Evolutionary conservation across 2,797 vertebrate genomes (phyloP).

Genomic region (Poecilia picta): DNA sequence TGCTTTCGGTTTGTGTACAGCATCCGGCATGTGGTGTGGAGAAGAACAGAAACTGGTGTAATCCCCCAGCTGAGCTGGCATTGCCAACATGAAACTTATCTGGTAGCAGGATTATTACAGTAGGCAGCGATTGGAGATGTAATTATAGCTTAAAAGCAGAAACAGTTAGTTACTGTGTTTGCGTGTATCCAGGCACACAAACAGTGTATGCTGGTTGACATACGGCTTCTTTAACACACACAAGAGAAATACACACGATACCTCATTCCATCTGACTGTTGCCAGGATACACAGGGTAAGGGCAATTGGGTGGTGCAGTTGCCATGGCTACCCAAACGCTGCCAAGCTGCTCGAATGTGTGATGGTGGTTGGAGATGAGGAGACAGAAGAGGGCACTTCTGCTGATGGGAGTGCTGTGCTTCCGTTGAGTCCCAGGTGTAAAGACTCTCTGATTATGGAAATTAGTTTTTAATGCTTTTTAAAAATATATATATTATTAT

Average conservation of each 20-base stretch:
- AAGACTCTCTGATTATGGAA: slow-evolving; percentile 12
- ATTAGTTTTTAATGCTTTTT: neutral
- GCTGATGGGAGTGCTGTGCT: slow-evolving; percentile 29
- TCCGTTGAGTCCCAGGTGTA: slow-evolving; percentile 49
- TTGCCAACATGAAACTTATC: slow-evolving; percentile 43
- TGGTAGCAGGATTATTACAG: slow-evolving; percentile 42
- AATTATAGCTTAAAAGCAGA: slow-evolving; percentile 37
- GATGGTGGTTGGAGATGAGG: slow-evolving; percentile 36
- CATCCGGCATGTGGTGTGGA: slow-evolving; percentile 6
- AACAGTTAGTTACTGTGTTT: slow-evolving; percentile 19
- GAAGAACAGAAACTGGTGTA: slow-evolving; percentile 23
- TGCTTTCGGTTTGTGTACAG: slow-evolving; percentile 19
- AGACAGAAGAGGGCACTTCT: slow-evolving; percentile 32
- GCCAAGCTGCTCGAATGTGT: slow-evolving; percentile 62
- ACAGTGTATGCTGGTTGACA: slow-evolving; percentile 17
- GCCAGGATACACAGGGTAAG: slow-evolving; percentile 78
- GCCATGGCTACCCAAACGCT: slow-evolving; percentile 66
- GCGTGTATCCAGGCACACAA: slow-evolving; percentile 27
- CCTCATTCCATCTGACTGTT: slow-evolving; percentile 72
- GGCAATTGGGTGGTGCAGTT: slow-evolving; percentile 65
- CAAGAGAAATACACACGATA: slow-evolving; percentile 28
- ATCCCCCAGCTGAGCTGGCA: slow-evolving; percentile 35
- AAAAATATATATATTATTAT: too few relatives aligned
- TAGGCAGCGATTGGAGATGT: slow-evolving; percentile 45
- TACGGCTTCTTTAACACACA: slow-evolving; percentile 37